Evolutionary conservation across 1,140 invertebrate genomes (phyloP), one percentile per base, ranked within the genome.

Genomic region (Cotesia typhae): DNA sequence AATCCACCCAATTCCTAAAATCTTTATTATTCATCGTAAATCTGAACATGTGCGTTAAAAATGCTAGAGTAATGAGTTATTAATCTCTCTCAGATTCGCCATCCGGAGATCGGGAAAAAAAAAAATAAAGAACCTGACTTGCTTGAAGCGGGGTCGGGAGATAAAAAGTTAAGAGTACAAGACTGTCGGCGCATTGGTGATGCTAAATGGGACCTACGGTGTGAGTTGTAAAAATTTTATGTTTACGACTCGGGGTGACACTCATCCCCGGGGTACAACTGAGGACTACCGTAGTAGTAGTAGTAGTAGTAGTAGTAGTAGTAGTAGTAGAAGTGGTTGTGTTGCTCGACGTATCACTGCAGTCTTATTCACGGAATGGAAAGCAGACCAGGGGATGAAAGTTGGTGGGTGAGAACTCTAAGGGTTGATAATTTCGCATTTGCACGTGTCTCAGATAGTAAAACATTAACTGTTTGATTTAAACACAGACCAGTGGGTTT

Each of bases 201-300:
- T 74, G 71, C 63, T 74, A 77, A 77, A 76, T 73, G 72, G 67
- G 70, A 71, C 60, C 65, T 70, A 75, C 67, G 63, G 57, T 51
- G 68, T 35, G 41, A 38, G 60, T 36, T 67, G 61, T 75, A 77
- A 75, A 71, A 77, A 69, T 78, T 77, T 75, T 77, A 78, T 75
- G 67, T 59, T 76, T 66, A 64, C 63, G 61, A 61, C 55, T 36
- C 68, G 14, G 60, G 61, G 47, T 70, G 59, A 52, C 52, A 61
- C 35, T 60, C 3, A 35, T 71, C 51, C 7, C 35, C 28, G 12
- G 20, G 59, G 70, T 36, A 14, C 35, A 10, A 71, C 41, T 47
- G 41, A 47, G 41, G 41, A 55, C 28, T 55, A 55, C 74, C 74
- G 14, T 71, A 74, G 73, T 69, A 69, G 53, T 65, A 36, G 47